Conservation (phyloP, 2,113 vertebrate species). For the Corynorhinus townsendii region DNA sequence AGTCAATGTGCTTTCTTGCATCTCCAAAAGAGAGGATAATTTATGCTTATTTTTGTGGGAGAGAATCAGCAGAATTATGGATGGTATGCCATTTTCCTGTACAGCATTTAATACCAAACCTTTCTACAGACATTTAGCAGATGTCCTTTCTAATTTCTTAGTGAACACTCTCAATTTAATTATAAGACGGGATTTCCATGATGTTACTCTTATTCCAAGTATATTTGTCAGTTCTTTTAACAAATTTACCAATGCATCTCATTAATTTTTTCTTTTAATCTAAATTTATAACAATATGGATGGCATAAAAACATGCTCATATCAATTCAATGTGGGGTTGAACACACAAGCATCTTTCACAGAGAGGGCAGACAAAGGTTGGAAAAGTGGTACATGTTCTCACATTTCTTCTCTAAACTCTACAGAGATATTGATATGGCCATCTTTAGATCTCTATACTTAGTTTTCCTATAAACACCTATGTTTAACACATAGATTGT, state of each 20-base stretch:
- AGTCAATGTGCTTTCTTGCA: not conserved
- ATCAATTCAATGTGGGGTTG: not conserved
- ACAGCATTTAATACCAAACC: not conserved
- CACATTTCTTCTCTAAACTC: not conserved
- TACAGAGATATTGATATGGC: not conserved
- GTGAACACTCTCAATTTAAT: not conserved
- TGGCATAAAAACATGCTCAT: not conserved
- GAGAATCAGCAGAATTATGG: not conserved
- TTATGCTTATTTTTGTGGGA: not conserved
- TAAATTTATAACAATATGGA: not conserved
- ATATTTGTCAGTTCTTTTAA: not conserved
- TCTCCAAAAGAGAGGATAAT: not conserved
- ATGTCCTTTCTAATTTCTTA: not conserved
- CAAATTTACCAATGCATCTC: not conserved
- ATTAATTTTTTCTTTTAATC: not conserved
- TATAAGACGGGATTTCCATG: not conserved
- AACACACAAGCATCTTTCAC: fast-evolving
- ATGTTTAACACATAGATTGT: no score
- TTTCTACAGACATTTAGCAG: not conserved
- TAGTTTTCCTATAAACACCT: not conserved
- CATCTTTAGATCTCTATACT: not conserved
- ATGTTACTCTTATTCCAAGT: not conserved
- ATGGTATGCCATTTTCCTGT: not conserved
- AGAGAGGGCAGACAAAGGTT: not conserved
- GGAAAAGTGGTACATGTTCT: not conserved